Evolutionary conservation across 2,113 vertebrate species (phyloP).

Genomic region (Pteropus alecto): DNA sequence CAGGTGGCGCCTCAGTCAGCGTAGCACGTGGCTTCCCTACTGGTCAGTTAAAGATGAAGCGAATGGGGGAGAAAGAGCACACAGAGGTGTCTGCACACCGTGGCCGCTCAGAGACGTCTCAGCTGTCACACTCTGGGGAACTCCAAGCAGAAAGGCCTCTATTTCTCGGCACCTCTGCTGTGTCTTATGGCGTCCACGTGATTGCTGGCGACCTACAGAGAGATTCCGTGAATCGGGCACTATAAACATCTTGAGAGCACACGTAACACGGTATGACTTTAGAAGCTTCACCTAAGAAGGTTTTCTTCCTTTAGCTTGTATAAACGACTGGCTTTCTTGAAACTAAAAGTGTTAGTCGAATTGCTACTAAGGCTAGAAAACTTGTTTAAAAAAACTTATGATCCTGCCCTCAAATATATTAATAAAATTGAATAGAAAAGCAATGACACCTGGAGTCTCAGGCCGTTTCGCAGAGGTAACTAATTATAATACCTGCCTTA

Average conservation of each 20-base stretch:
- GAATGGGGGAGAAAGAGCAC: not conserved
- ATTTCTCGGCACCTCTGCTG: conserved; percentile 15
- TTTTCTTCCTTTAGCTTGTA: not conserved
- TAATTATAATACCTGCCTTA: not conserved
- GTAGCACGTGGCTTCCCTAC: not conserved
- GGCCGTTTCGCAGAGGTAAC: not conserved
- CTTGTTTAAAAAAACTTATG: not conserved
- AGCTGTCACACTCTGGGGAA: not conserved
- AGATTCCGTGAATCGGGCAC: not conserved
- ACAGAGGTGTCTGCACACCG: not conserved
- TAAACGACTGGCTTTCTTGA: not conserved
- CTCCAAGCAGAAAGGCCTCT: conserved; percentile 5
- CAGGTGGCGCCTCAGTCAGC: not conserved
- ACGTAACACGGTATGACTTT: not conserved
- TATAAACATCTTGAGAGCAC: not conserved
- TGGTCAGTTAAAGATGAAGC: conserved; percentile 28
- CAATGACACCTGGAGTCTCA: not conserved
- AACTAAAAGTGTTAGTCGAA: conserved; percentile 1
- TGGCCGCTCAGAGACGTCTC: not conserved
- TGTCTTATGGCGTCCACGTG: not conserved
- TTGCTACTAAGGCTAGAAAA: not conserved
- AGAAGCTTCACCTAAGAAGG: not conserved
- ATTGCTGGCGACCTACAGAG: not conserved
- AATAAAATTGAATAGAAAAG: not conserved
- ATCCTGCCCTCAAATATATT: not conserved